Evolutionary conservation across 2,113 vertebrate species (phyloP).

Genomic region (Pungitius pungitius): DNA sequence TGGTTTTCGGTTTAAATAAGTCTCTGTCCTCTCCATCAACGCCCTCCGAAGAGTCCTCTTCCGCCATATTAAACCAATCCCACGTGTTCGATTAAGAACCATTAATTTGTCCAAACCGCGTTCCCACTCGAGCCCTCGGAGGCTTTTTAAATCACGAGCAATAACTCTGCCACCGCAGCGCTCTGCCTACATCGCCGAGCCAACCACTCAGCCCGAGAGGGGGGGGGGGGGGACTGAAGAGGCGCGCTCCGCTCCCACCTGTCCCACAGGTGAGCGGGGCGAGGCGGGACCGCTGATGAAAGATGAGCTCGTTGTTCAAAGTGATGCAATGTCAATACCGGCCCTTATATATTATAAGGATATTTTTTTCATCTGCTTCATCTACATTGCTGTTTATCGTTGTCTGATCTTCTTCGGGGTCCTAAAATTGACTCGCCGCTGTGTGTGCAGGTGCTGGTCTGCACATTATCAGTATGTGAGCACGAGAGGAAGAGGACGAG

Average conservation of each 20-base stretch:
- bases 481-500: not conserved
- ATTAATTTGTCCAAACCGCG: slow-evolving; percentile 63
- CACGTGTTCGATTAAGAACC: slow-evolving; percentile 66
- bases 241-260: slow-evolving; percentile 1
- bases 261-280: not conserved
- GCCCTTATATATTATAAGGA: too few relatives aligned
- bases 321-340: too few relatives aligned
- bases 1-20: slow-evolving; percentile 19
- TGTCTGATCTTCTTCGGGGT: too few relatives aligned
- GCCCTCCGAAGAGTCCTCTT: slow-evolving; percentile 54
- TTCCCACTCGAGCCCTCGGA: slow-evolving; percentile 68
- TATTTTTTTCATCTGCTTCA: too few relatives aligned
- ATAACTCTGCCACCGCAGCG: slow-evolving; percentile 67
- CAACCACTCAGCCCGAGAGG: slow-evolving; percentile 54
- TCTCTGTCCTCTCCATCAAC: slow-evolving; percentile 19
- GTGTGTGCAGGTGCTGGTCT: not conserved
- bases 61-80: slow-evolving; percentile 62
- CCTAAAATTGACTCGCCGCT: too few relatives aligned
- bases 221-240: not conserved
- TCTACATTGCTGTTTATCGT: too few relatives aligned
- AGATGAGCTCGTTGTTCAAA: too few relatives aligned
- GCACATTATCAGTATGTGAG: not conserved
- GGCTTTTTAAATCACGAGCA: slow-evolving; percentile 73
- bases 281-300: too few relatives aligned
- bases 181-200: slow-evolving; percentile 62